Conservation (phyloP, 2,888 invertebrate species). For the Ptychoptera albimana region DNA sequence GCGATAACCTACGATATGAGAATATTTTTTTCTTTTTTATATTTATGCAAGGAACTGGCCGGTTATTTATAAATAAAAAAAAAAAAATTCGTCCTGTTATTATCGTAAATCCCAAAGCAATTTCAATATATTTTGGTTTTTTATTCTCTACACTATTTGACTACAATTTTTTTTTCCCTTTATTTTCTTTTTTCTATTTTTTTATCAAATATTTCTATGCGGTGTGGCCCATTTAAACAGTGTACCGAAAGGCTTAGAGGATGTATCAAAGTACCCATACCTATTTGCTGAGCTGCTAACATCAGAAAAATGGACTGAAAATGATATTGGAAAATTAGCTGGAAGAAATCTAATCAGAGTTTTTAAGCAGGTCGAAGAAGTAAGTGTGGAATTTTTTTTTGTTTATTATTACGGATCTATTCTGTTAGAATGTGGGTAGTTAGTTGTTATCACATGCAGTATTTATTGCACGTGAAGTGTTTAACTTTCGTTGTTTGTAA, state of each 20-base stretch:
- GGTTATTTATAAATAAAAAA: too few species aligned
- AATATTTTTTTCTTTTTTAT: too few species aligned
- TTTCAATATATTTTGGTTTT: not conserved
- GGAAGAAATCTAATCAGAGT: conserved; percentile 73
- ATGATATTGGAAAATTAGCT: conserved; percentile 67
- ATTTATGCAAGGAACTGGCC: too few species aligned
- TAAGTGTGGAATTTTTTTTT: conserved; percentile 38
- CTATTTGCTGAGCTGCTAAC: conserved; percentile 63
- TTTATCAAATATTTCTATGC: too few species aligned
- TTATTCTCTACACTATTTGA: not conserved
- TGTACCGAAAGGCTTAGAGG: conserved; percentile 61
- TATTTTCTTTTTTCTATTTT: conserved; percentile 2
- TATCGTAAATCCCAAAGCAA: too few species aligned
- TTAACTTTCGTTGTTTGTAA: too few species aligned
- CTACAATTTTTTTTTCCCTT: not conserved
- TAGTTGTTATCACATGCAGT: too few species aligned
- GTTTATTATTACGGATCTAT: too few species aligned
- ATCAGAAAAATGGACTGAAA: conserved; percentile 67
- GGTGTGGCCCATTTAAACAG: conserved; percentile 12
- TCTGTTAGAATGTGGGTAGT: too few species aligned
- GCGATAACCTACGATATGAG: too few species aligned
- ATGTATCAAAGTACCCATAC: conserved; percentile 74
- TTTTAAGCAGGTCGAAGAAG: conserved; percentile 57
- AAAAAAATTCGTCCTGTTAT: too few species aligned
- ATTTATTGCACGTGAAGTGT: too few species aligned